A percentile compares a stretch with the other conserved stretches of the same genome.
phyloP scores from a whole-genome alignment of 2,797 vertebrate species.

The Odontamblyopus lacepedii region DNA sequence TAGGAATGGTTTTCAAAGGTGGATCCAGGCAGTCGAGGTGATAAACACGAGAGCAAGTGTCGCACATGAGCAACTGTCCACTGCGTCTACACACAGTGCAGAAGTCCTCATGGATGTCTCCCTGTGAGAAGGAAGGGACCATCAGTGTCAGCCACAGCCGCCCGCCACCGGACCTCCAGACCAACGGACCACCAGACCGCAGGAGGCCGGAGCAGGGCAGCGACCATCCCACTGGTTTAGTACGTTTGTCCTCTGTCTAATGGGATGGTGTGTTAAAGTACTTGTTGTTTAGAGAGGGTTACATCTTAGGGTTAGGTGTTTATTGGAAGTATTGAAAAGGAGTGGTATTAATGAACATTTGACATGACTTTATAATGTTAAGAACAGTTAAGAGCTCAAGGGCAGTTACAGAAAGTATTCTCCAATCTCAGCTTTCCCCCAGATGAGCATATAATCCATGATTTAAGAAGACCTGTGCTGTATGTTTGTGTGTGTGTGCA shows the following conservation, averaged over 20 bases:
- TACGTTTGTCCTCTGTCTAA: constrained; percentile 46
- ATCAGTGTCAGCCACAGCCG: constrained; percentile 76
- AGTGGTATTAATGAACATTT: constrained; percentile 2
- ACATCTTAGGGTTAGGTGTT: constrained; percentile 51
- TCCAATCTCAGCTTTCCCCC: background rate
- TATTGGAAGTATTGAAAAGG: constrained; percentile 7
- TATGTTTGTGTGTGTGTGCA: background rate
- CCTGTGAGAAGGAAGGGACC: constrained; percentile 90
- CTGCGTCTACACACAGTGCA: constrained; percentile 99
- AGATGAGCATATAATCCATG: background rate
- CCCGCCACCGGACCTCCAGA: constrained; percentile 55
- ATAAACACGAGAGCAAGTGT: constrained; percentile 99
- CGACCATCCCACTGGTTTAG: constrained; percentile 42
- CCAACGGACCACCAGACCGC: constrained; percentile 46
- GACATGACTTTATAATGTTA: background rate
- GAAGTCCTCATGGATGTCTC: constrained; percentile 99
- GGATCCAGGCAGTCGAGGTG: constrained; percentile 99
- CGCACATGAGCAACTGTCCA: constrained; percentile 99
- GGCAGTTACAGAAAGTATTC: background rate
- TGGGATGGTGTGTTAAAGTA: constrained; percentile 56
- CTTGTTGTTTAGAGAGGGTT: constrained; percentile 37
- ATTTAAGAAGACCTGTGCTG: too few relatives aligned
- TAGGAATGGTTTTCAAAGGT: constrained; percentile 99
- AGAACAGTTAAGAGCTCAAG: background rate
- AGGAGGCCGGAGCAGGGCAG: constrained; percentile 50